Conservation (phyloP, 2,113 vertebrate genomes). For the Saccopteryx bilineata region DNA sequence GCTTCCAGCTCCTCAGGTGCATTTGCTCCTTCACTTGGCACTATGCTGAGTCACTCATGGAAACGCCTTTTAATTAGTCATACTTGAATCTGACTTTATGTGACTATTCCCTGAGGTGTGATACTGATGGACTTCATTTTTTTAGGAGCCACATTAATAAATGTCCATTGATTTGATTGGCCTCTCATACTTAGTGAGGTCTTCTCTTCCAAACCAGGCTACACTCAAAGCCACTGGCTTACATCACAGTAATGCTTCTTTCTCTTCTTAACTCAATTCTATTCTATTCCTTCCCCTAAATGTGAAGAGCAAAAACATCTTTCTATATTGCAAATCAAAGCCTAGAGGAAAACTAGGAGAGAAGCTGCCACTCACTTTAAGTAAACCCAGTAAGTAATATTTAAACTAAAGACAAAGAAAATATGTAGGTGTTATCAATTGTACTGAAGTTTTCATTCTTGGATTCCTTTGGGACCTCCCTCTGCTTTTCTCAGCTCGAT, state of each 20-base stretch:
- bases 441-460: not conserved
- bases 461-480: not conserved
- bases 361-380: slow-evolving; percentile 1
- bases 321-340: not conserved
- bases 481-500: not conserved
- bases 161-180: slow-evolving; percentile 36
- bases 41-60: slow-evolving; percentile 35
- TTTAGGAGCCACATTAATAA: slow-evolving; percentile 72
- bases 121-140: slow-evolving; percentile 62
- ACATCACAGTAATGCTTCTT: not conserved
- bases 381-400: not conserved
- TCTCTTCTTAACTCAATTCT: slow-evolving; percentile 15
- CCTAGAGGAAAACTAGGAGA: slow-evolving; percentile 18
- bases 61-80: slow-evolving; percentile 77
- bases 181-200: not conserved
- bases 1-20: not conserved
- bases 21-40: slow-evolving; percentile 62
- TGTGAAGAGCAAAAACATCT: not conserved
- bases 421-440: not conserved
- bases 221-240: not conserved
- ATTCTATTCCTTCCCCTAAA: slow-evolving; percentile 1
- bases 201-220: slow-evolving; percentile 3
- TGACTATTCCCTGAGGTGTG: slow-evolving; percentile 46
- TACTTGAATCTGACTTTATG: slow-evolving; percentile 66
- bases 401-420: slow-evolving; percentile 28